Evolutionary conservation across 2,797 vertebrate species (phyloP).

Genomic region (Clamator glandarius): DNA sequence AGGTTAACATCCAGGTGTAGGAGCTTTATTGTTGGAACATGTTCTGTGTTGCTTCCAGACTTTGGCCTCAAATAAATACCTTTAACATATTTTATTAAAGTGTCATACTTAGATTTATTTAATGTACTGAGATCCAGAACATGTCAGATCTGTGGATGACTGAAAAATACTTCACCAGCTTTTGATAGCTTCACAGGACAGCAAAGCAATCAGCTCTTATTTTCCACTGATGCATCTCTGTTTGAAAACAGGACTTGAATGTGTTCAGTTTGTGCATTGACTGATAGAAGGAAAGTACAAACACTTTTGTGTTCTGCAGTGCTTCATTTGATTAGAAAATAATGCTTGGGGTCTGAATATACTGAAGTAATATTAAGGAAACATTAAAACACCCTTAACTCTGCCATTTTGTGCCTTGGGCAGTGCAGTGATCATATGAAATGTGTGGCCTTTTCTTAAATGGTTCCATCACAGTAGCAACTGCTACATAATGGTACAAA

Average conservation of each 20-base stretch:
- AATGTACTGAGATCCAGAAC: constrained; percentile 1
- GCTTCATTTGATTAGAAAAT: constrained; percentile 59
- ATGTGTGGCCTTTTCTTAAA: constrained; percentile 27
- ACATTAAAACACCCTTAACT: constrained; percentile 40
- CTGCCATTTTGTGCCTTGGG: constrained; percentile 18
- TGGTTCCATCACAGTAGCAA: constrained; percentile 18
- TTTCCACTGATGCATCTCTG: not conserved
- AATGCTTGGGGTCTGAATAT: constrained; percentile 44
- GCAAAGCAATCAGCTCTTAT: not conserved
- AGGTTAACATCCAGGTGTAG: constrained; percentile 77
- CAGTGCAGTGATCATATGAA: constrained; percentile 38
- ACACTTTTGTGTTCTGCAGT: not conserved
- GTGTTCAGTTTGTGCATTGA: not conserved
- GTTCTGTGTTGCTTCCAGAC: constrained; percentile 39
- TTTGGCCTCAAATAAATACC: constrained; percentile 49
- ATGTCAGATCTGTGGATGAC: constrained; percentile 38
- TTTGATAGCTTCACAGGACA: constrained; percentile 24
- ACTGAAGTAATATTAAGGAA: constrained; percentile 41
- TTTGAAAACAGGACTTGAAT: constrained; percentile 15
- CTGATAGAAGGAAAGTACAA: not conserved
- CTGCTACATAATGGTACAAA: constrained; percentile 34
- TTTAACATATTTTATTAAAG: constrained; percentile 69
- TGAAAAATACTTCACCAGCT: constrained; percentile 34
- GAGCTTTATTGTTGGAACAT: constrained; percentile 42
- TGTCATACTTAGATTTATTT: constrained; percentile 72